These are phyloP conservation scores for Encarsia formosa DNA, from an alignment of 2,888 invertebrate genomes.

Conservation along the genomic window DNA sequence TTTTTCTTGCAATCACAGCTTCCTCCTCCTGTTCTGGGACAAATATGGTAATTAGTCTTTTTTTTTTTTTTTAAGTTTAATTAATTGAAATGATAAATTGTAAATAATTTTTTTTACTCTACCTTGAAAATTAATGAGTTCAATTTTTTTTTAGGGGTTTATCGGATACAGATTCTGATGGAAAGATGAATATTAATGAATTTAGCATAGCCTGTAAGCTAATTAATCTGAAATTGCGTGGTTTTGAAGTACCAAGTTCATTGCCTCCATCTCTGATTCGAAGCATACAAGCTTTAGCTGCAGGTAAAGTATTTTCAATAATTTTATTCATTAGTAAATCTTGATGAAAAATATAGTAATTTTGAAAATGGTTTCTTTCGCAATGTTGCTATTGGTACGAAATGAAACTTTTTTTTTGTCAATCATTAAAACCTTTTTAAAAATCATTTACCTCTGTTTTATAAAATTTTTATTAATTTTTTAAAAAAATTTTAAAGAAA, in stretches of 20 bases:
- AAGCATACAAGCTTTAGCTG: slow-evolving; percentile 57
- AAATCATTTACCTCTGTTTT: neutral
- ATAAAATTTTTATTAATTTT: neutral
- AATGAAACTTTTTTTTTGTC: slow-evolving; percentile 1
- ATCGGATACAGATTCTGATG: slow-evolving; percentile 94
- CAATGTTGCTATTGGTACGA: slow-evolving; percentile 1
- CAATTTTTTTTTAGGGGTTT: slow-evolving; percentile 61
- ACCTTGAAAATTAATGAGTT: too few relatives aligned
- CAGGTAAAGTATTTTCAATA: slow-evolving; percentile 44
- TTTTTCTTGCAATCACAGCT: slow-evolving; percentile 91
- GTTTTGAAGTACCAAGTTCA: slow-evolving; percentile 82
- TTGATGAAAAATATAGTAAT: neutral
- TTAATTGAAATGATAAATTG: neutral
- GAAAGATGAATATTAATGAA: slow-evolving; percentile 92
- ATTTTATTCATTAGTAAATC: neutral
- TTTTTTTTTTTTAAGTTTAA: neutral
- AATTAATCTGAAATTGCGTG: slow-evolving; percentile 87
- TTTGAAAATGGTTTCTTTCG: slow-evolving; percentile 1
- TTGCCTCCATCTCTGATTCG: slow-evolving; percentile 74
- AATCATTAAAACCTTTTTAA: neutral
- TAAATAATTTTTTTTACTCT: neutral
- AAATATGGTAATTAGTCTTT: slow-evolving; percentile 78
- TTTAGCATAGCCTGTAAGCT: slow-evolving; percentile 98
- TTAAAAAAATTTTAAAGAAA: neutral
- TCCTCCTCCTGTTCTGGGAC: slow-evolving; percentile 82